Evolutionary conservation across 2,113 vertebrate species (phyloP).

Genomic region (Sinosuthora webbiana): DNA sequence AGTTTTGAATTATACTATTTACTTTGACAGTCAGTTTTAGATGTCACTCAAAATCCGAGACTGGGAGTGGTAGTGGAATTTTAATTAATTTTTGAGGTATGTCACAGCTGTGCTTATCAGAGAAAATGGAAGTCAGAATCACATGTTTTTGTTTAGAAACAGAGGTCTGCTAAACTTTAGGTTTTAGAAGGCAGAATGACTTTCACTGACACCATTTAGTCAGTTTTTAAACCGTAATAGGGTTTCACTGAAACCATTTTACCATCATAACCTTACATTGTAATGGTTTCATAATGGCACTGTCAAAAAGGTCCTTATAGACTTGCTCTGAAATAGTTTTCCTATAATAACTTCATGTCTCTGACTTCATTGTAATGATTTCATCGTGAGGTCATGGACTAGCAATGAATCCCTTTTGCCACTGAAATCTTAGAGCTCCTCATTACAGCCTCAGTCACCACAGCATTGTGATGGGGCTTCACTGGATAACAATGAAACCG

Average conservation of each 20-base stretch:
- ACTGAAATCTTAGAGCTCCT: slow-evolving; percentile 24
- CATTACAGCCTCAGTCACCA: slow-evolving; percentile 25
- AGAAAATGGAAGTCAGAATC: neutral
- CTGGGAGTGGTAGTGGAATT: slow-evolving; percentile 12
- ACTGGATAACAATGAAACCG: neutral
- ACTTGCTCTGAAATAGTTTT: slow-evolving; percentile 40
- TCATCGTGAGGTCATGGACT: slow-evolving; percentile 49
- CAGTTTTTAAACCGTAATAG: slow-evolving; percentile 22
- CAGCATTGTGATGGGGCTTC: neutral
- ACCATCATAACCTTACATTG: slow-evolving; percentile 26
- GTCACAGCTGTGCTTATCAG: neutral
- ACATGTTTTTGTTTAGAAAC: slow-evolving; percentile 2
- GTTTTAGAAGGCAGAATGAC: neutral
- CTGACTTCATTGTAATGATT: slow-evolving; percentile 55
- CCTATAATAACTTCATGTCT: slow-evolving; percentile 48
- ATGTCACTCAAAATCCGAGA: slow-evolving; percentile 9
- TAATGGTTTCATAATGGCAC: slow-evolving; percentile 27
- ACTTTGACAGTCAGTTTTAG: neutral
- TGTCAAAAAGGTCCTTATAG: slow-evolving; percentile 7
- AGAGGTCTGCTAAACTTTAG: neutral
- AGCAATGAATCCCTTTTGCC: slow-evolving; percentile 37
- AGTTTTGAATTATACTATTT: slow-evolving; percentile 13
- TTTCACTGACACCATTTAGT: slow-evolving; percentile 28
- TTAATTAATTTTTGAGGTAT: slow-evolving; percentile 8
- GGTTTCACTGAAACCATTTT: slow-evolving; percentile 34